Base-by-base conservation (phyloP, 2,888 invertebrate species). In the Oasisia sp. region DNA sequence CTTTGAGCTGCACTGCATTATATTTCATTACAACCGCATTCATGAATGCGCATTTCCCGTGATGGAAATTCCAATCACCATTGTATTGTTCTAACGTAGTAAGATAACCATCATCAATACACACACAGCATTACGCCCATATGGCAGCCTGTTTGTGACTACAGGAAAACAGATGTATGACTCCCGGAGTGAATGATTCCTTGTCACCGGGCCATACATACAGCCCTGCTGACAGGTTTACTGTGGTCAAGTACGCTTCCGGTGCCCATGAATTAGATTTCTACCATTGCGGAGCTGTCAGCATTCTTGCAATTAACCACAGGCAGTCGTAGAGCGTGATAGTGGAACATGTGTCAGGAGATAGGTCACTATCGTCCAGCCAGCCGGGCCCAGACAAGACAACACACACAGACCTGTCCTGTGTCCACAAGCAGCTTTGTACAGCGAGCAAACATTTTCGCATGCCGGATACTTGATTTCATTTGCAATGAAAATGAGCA, bases 401-500 rank as follows among this genome's bases (percentile, higher is more conserved):
- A 74, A 27, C 74, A 19, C 74, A 74, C 50, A 50, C 50, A 50
- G 50, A 50, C 74, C 27, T 4, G 38, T 38, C 38, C 27, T 74
- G 27, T 74, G n/a, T 74, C 74, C 74, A 74, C 74, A 74, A n/a
- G 7, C n/a, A 50, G 50, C 50, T 50, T 50, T 50, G 14, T 50
- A 50, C 50, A 9, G 74, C 74, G 27, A 27, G 27, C 74, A 74
- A 74, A 19, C 74, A 74, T 19, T 74, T 74, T 19, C 19, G 27
- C 5, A 74, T 74, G 74, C 74, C 74, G 27, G 74, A 74, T 74
- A 74, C 74, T 27, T 27, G 19, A 74, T n/a, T 74, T 74, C 74
- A 74, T 74, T 74, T 74, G 74, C 74, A 74, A 74, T 74, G 74
- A 74, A 74, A 74, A 74, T 74, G 74, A 74, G 74, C n/a, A 19